These are phyloP conservation scores for Acanthisitta chloris DNA, from an alignment of 2,113 vertebrate species.

Conservation along the genomic window DNA sequence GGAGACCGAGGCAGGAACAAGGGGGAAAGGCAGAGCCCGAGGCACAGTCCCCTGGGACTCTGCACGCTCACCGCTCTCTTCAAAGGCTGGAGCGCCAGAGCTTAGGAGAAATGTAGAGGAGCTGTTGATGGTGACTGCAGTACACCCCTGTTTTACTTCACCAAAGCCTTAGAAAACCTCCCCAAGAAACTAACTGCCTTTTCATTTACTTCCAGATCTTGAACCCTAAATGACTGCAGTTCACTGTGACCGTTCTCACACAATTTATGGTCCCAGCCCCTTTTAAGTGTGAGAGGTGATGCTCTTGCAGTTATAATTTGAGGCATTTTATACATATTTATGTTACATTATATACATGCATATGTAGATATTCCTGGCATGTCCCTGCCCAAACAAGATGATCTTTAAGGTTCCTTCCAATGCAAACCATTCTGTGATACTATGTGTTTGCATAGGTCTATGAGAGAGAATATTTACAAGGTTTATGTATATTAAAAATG, in stretches of 20 bases:
- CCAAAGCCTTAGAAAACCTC: neutral
- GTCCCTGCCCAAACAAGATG: too few species aligned
- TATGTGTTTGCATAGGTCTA: too few species aligned
- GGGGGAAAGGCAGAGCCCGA: fast-evolving
- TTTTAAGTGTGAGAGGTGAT: neutral
- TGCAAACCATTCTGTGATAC: too few species aligned
- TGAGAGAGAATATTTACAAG: too few species aligned
- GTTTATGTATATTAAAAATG: too few species aligned
- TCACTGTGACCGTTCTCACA: neutral
- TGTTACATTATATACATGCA: too few species aligned
- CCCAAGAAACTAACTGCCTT: neutral
- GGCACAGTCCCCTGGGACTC: fast-evolving
- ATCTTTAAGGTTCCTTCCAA: too few species aligned
- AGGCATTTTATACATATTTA: fast-evolving
- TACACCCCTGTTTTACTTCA: neutral
- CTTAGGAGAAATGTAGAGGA: too few species aligned
- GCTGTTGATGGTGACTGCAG: neutral
- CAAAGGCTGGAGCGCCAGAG: too few species aligned
- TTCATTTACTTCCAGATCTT: neutral
- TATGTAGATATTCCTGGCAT: too few species aligned
- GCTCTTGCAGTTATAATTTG: neutral
- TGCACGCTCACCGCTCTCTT: fast-evolving
- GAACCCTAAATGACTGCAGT: fast-evolving
- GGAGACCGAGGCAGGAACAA: fast-evolving
- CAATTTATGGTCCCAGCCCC: neutral